Conservation (phyloP, 2,797 vertebrate species). For the Pachyuromys duprasi region DNA sequence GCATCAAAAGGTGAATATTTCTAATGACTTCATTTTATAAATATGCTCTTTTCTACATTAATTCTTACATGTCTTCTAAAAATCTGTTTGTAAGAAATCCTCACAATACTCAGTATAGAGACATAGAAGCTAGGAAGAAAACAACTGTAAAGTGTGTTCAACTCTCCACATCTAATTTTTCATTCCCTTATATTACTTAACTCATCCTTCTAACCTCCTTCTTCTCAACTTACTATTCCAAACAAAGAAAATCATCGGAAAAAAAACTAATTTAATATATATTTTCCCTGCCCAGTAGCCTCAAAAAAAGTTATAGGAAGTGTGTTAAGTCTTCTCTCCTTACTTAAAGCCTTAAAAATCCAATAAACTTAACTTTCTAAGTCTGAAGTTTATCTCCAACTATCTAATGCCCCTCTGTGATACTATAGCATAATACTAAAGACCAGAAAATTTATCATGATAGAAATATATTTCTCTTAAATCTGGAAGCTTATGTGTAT, state of each 20-base stretch:
- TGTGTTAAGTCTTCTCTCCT: background rate
- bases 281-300: background rate
- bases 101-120: background rate
- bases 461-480: background rate
- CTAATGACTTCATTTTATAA: background rate
- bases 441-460: background rate
- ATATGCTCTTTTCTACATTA: background rate
- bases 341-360: background rate
- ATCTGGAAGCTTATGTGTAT: background rate
- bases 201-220: background rate
- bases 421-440: background rate
- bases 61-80: background rate
- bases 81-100: background rate
- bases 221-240: background rate
- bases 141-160: background rate
- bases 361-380: background rate
- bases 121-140: background rate
- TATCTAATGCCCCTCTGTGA: background rate
- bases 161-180: background rate
- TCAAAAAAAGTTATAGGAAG: background rate
- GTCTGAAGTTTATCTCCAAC: background rate
- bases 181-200: background rate
- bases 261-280: background rate
- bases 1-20: background rate
- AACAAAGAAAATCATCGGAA: background rate